phyloP scores from a whole-genome alignment of 2,797 vertebrate species.

The Platalea minor region DNA sequence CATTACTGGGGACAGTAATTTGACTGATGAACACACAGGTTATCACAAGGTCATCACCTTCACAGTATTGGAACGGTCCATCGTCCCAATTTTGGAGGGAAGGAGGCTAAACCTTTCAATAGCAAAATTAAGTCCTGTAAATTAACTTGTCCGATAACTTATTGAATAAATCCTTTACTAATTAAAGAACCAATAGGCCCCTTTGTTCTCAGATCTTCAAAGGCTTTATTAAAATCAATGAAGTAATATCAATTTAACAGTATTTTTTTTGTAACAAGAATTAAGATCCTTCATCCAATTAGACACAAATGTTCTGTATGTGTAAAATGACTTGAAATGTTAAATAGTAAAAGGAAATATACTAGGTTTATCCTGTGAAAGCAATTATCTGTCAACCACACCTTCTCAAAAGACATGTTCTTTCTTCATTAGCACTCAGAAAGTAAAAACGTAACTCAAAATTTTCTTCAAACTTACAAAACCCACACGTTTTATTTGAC shows the following conservation, averaged over 20 bases:
- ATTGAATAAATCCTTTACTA: slow-evolving; percentile 90
- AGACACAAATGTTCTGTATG: slow-evolving; percentile 31
- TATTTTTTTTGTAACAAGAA: slow-evolving; percentile 55
- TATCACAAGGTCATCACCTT: slow-evolving; percentile 93
- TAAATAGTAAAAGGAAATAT: neutral
- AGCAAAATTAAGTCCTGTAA: slow-evolving; percentile 88
- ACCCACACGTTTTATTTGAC: neutral
- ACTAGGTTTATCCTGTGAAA: slow-evolving; percentile 1
- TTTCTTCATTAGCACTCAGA: neutral
- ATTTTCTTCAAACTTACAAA: neutral
- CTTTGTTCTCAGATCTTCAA: slow-evolving; percentile 71
- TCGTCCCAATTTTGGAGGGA: slow-evolving; percentile 73
- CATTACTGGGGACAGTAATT: slow-evolving; percentile 87
- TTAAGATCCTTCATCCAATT: slow-evolving; percentile 71
- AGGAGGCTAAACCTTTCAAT: slow-evolving; percentile 80
- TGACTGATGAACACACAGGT: slow-evolving; percentile 91
- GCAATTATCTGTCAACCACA: slow-evolving; percentile 4
- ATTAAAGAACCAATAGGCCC: slow-evolving; percentile 82
- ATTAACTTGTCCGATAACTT: slow-evolving; percentile 87
- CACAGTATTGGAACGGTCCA: slow-evolving; percentile 72
- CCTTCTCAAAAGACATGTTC: slow-evolving; percentile 3
- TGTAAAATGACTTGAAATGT: slow-evolving; percentile 50
- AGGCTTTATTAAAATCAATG: slow-evolving; percentile 77
- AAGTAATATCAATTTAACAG: slow-evolving; percentile 70
- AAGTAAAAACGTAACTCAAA: neutral